Evolutionary conservation across 2,888 invertebrate genomes (phyloP).

Genomic region (Dinocampus coccinellae): DNA sequence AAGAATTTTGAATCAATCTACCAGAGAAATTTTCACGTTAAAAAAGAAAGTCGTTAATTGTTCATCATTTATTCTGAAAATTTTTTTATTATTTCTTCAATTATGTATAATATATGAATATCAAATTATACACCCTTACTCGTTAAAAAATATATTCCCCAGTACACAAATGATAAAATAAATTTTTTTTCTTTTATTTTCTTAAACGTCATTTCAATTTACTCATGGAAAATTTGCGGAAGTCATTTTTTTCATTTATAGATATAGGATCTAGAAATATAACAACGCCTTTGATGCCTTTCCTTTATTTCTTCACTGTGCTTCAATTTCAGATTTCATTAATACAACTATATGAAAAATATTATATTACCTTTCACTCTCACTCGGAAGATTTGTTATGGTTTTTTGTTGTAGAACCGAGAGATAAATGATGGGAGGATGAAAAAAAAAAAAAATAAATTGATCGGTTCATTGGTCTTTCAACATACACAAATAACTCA

Average conservation of each 20-base stretch:
- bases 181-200: not conserved
- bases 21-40: constrained; percentile 7
- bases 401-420: constrained; percentile 22
- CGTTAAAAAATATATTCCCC: not conserved
- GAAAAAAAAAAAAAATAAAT: constrained; percentile 8
- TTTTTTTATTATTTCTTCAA: not conserved
- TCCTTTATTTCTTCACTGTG: not conserved
- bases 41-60: constrained; percentile 13
- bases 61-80: constrained; percentile 1
- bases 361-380: constrained; percentile 43
- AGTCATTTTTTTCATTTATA: not conserved
- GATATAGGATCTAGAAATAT: not conserved
- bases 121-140: not conserved
- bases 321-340: not conserved
- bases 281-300: not conserved
- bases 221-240: not conserved
- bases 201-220: not conserved
- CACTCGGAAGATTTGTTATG: constrained; percentile 28
- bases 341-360: constrained; percentile 23
- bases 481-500: not conserved
- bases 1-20: not conserved
- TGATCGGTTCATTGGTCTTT: constrained; percentile 23
- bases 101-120: not conserved
- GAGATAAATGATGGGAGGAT: constrained; percentile 8
- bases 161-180: not conserved